phyloP scores from a whole-genome alignment of 2,797 vertebrate genomes.

The Euthynnus affinis region DNA sequence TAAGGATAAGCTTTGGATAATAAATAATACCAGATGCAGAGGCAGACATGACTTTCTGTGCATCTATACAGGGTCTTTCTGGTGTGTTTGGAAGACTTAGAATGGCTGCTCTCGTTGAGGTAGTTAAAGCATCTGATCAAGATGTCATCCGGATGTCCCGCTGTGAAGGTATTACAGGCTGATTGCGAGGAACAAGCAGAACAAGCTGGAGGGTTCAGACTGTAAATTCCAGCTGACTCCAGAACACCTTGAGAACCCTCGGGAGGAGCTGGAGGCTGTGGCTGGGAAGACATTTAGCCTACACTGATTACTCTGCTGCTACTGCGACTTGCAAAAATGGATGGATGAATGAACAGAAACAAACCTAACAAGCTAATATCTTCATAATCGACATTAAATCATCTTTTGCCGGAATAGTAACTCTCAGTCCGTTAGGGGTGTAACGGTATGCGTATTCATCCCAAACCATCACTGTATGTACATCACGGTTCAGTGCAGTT shows the following conservation, averaged over 20 bases:
- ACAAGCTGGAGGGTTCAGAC: conserved; percentile 35
- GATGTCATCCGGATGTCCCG: conserved; percentile 40
- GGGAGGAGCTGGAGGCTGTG: conserved; percentile 48
- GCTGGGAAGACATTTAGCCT: conserved; percentile 14
- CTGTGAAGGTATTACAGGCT: conserved; percentile 5
- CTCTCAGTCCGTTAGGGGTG: neutral
- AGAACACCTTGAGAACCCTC: conserved; percentile 23
- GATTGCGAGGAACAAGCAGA: conserved; percentile 25
- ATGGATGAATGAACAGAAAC: neutral
- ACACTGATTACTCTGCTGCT: conserved; percentile 32
- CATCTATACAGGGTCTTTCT: too few species aligned
- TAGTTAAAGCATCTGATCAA: conserved; percentile 19
- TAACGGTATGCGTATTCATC: too few species aligned
- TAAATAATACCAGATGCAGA: neutral
- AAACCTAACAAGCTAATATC: conserved; percentile 6
- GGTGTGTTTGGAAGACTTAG: neutral
- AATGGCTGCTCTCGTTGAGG: neutral
- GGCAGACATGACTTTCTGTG: neutral
- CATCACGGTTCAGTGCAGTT: too few species aligned
- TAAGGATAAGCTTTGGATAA: neutral
- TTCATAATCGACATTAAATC: neutral
- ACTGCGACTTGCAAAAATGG: neutral
- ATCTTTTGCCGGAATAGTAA: neutral
- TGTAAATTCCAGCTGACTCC: conserved; percentile 27
- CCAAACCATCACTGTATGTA: too few species aligned